phyloP scores from a whole-genome alignment of 2,113 vertebrate genomes.

The Indicator indicator region DNA sequence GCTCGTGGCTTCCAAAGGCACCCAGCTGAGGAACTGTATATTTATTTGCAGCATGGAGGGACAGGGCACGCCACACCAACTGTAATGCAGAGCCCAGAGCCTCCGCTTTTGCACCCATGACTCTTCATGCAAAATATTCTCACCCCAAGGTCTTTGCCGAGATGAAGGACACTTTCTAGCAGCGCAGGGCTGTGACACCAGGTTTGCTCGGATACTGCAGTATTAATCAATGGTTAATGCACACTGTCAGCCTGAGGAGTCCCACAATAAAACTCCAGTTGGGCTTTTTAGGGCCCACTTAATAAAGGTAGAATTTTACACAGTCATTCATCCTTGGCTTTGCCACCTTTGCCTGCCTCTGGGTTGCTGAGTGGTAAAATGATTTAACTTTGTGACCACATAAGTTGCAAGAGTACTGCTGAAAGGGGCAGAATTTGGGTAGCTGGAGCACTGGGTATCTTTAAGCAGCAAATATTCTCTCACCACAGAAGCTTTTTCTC shows the following conservation, averaged over 20 bases:
- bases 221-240: constrained; percentile 58
- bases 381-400: neutral
- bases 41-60: constrained; percentile 16
- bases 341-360: neutral
- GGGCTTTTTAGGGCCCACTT: neutral
- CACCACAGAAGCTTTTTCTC: constrained; percentile 53
- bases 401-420: neutral
- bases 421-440: neutral
- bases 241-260: constrained; percentile 37
- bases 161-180: constrained; percentile 42
- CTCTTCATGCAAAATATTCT: constrained; percentile 61
- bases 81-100: constrained; percentile 27
- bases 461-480: constrained; percentile 42
- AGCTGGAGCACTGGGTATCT: neutral
- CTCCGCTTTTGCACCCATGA: neutral
- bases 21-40: constrained; percentile 37
- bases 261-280: neutral
- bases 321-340: constrained; percentile 15
- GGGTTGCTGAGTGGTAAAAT: neutral
- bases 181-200: neutral
- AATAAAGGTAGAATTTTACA: constrained; percentile 1
- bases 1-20: constrained; percentile 35
- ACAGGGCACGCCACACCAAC: neutral
- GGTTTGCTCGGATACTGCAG: constrained; percentile 47
- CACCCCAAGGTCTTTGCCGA: constrained; percentile 53